Evolutionary conservation across 2,797 vertebrate species (phyloP).

Genomic region (Siniperca obscura): DNA sequence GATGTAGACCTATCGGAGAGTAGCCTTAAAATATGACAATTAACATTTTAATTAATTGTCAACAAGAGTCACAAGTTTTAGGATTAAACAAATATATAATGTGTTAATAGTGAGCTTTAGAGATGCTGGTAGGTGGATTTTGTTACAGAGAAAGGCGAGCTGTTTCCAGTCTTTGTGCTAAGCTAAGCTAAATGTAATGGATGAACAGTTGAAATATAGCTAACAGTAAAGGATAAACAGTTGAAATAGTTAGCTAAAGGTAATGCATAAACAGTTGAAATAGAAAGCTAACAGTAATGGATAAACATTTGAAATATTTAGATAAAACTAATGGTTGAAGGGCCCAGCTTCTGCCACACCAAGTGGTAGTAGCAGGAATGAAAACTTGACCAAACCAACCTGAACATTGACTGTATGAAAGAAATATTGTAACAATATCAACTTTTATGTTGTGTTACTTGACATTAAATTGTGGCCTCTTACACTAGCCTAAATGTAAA

Average conservation of each 20-base stretch:
- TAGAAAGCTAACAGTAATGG: neutral
- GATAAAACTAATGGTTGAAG: neutral
- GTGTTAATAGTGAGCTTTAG: neutral
- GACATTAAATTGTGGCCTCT: neutral
- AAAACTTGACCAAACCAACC: neutral
- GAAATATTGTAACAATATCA: too few species aligned
- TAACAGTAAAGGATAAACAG: neutral
- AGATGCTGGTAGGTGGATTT: neutral
- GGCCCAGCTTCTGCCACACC: neutral
- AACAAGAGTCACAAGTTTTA: neutral
- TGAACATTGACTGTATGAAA: neutral
- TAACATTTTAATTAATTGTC: neutral
- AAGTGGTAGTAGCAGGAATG: neutral
- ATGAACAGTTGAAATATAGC: too few species aligned
- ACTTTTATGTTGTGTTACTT: neutral
- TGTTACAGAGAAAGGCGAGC: neutral
- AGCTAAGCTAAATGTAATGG: neutral
- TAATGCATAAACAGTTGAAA: neutral
- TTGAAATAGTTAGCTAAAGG: neutral
- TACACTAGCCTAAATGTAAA: neutral
- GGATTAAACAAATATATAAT: neutral
- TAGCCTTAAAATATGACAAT: neutral
- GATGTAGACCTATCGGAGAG: neutral
- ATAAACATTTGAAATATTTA: neutral
- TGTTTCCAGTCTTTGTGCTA: neutral